phyloP scores from a whole-genome alignment of 1,140 invertebrate genomes.

The Antheraea mylitta region DNA sequence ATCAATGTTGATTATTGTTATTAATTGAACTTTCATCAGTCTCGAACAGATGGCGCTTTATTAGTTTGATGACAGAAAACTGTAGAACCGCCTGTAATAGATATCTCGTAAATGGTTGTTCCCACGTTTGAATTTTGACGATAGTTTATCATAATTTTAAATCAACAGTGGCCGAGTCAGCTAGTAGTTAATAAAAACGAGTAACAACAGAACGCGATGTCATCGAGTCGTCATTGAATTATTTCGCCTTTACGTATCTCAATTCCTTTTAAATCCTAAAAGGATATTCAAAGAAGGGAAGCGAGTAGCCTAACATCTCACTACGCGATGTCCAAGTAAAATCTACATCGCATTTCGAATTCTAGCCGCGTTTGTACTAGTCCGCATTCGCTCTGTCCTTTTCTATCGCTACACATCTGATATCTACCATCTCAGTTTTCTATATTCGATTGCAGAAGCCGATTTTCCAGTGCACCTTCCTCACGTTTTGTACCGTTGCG shows the following conservation, averaged over 20 bases:
- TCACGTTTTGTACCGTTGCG: slow-evolving; percentile 57
- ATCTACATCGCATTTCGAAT: slow-evolving; percentile 53
- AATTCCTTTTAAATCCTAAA: neutral
- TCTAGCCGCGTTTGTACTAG: slow-evolving; percentile 53
- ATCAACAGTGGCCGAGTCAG: too few species aligned
- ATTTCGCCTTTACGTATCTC: neutral
- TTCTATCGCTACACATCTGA: slow-evolving; percentile 30
- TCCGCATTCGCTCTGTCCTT: slow-evolving; percentile 54
- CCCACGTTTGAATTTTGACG: too few species aligned
- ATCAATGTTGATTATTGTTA: too few species aligned
- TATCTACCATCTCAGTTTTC: slow-evolving; percentile 34
- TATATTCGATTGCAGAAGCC: slow-evolving; percentile 61
- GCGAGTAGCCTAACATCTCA: neutral
- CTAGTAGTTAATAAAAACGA: neutral
- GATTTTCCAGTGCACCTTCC: slow-evolving; percentile 42
- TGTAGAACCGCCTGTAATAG: too few species aligned
- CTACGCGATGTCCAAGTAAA: neutral
- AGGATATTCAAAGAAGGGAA: neutral
- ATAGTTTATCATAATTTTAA: too few species aligned
- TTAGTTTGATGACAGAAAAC: too few species aligned
- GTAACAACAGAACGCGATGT: neutral
- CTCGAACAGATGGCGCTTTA: too few species aligned
- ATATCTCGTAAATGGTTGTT: too few species aligned
- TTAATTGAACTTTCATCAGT: too few species aligned
- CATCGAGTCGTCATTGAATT: neutral